Conservation (phyloP, 1,140 invertebrate genomes). For the Drosophila setifemur region DNA sequence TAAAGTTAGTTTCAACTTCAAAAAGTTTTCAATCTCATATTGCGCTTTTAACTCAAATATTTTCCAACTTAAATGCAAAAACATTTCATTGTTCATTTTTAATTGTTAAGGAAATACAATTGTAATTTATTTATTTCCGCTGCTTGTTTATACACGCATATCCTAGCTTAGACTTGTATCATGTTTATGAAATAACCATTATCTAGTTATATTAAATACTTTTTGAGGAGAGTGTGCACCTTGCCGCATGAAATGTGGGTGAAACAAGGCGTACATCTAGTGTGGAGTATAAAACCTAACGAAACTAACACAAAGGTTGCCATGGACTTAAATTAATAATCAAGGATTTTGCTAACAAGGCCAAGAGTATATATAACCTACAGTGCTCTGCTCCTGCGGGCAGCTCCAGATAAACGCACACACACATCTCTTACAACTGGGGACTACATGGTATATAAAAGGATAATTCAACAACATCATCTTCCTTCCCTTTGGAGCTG, state of each 20-base stretch:
- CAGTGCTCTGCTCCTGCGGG: slow-evolving; percentile 19
- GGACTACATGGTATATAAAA: slow-evolving; percentile 22
- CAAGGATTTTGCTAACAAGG: slow-evolving; percentile 68
- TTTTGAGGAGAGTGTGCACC: slow-evolving; percentile 44
- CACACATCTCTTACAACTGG: slow-evolving; percentile 23
- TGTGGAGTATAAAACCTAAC: slow-evolving; percentile 37
- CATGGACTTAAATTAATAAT: slow-evolving; percentile 25
- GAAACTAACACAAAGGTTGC: slow-evolving; percentile 28
- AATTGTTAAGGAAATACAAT: slow-evolving; percentile 55
- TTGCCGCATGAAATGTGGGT: slow-evolving; percentile 33
- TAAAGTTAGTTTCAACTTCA: no score
- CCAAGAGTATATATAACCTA: slow-evolving; percentile 49
- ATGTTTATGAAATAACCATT: slow-evolving; percentile 68
- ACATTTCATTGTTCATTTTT: slow-evolving; percentile 2
- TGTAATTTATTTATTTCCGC: slow-evolving; percentile 69
- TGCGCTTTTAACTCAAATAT: neutral
- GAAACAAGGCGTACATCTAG: slow-evolving; percentile 1
- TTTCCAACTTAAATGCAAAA: neutral
- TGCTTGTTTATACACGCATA: slow-evolving; percentile 47
- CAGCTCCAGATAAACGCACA: slow-evolving; percentile 3
- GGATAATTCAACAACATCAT: slow-evolving; percentile 42
- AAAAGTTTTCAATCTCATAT: no score
- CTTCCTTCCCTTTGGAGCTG: slow-evolving; percentile 4
- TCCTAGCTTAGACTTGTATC: slow-evolving; percentile 61
- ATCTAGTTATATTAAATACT: slow-evolving; percentile 77